phyloP scores from a whole-genome alignment of 2,888 invertebrate species.

The Belgica antarctica region DNA sequence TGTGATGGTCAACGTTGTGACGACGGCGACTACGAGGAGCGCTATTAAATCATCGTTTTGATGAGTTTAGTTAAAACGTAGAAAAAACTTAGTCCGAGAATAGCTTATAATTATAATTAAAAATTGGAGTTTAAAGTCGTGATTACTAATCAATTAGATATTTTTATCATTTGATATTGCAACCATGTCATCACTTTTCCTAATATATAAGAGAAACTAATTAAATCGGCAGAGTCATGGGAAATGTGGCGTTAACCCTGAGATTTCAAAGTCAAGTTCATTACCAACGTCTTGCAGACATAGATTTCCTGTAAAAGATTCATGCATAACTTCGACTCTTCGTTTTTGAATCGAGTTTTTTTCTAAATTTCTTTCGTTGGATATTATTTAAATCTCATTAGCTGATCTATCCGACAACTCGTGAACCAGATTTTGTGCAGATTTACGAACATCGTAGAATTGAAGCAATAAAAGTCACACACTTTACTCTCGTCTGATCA shows the following conservation, averaged over 20 bases:
- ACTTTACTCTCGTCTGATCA: conserved; percentile 2
- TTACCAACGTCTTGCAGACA: neutral
- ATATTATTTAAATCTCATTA: conserved; percentile 7
- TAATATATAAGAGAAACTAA: too few relatives aligned
- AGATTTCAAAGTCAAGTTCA: conserved; percentile 42
- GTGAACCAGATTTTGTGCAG: conserved; percentile 2
- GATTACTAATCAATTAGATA: conserved; percentile 7
- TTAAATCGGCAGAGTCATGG: too few relatives aligned
- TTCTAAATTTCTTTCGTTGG: neutral
- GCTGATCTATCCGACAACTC: conserved; percentile 4
- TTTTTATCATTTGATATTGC: conserved; percentile 13
- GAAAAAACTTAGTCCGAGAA: neutral
- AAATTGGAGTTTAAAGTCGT: neutral
- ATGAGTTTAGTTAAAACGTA: neutral
- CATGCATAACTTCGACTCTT: neutral
- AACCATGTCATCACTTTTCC: conserved; percentile 15
- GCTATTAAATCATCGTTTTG: conserved; percentile 23
- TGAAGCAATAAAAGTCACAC: conserved; percentile 5
- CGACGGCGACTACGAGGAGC: neutral
- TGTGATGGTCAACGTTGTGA: conserved; percentile 13
- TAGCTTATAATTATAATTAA: neutral
- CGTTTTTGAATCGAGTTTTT: neutral
- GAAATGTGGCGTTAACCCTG: neutral
- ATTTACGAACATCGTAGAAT: neutral
- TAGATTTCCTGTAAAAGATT: conserved; percentile 9